Conservation (phyloP, 2,113 vertebrate genomes). For the Semicossyphus pulcher region DNA sequence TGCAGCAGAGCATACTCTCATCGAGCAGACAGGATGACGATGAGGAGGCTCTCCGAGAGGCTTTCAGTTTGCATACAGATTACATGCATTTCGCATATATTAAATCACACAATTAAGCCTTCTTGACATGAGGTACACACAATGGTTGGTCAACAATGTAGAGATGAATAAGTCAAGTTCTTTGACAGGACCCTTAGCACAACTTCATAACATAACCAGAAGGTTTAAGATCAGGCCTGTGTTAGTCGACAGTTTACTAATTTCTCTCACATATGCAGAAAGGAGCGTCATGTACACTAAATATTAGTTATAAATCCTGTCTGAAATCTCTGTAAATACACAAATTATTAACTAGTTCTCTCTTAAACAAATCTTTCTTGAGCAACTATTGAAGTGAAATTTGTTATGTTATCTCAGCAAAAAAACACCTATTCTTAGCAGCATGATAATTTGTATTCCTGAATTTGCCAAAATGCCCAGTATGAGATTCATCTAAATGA, state of each 20-base stretch:
- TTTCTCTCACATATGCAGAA: too few species aligned
- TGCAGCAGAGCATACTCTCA: too few species aligned
- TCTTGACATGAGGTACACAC: too few species aligned
- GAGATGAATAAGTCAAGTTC: too few species aligned
- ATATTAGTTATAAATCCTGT: not conserved
- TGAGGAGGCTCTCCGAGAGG: too few species aligned
- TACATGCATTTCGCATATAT: not conserved
- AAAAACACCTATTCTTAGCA: not conserved
- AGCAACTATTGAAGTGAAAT: not conserved
- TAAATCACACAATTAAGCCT: not conserved
- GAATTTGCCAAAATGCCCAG: not conserved
- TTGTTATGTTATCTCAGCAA: not conserved
- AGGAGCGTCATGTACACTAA: not conserved
- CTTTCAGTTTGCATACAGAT: not conserved
- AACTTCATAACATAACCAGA: too few species aligned
- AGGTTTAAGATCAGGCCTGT: too few species aligned
- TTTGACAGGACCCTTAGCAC: too few species aligned
- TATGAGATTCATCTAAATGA: not conserved
- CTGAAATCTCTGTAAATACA: not conserved
- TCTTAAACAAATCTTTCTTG: not conserved
- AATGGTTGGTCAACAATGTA: too few species aligned
- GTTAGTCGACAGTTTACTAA: too few species aligned
- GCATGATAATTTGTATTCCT: not conserved
- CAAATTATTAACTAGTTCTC: not conserved
- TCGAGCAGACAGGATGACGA: too few species aligned